Evolutionary conservation across 92 coral and sea anemone genomes (phyloP).

Genomic region (Pocillopora meandrina): DNA sequence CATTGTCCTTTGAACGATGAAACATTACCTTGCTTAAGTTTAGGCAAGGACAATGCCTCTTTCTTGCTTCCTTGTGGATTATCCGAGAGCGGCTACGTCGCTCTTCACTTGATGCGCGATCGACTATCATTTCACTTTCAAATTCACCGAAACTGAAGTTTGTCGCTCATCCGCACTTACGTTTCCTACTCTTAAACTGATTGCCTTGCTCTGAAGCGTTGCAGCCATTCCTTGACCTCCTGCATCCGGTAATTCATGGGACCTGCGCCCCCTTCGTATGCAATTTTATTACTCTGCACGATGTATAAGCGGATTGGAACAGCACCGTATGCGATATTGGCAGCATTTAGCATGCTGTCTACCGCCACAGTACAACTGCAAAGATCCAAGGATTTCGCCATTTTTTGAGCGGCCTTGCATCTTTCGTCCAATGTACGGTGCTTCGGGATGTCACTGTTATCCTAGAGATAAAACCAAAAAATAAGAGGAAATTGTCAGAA

Average conservation of each 20-base stretch:
- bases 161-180: too few species aligned
- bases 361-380: slow-evolving; percentile 67
- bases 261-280: slow-evolving; percentile 75
- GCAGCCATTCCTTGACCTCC: slow-evolving; percentile 70
- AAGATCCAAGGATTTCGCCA: slow-evolving; percentile 48
- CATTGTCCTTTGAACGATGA: neutral
- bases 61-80: neutral
- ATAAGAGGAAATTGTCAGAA: neutral
- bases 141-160: neutral
- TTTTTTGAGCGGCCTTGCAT: slow-evolving; percentile 70
- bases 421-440: slow-evolving; percentile 50
- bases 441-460: slow-evolving; percentile 24
- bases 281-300: slow-evolving; percentile 62
- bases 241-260: slow-evolving; percentile 63
- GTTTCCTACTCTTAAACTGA: neutral
- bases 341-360: slow-evolving; percentile 78
- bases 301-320: slow-evolving; percentile 81
- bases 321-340: slow-evolving; percentile 84
- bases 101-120: neutral
- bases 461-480: neutral
- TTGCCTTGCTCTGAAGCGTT: slow-evolving; percentile 25
- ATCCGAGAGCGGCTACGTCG: neutral
- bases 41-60: neutral
- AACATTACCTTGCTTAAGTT: neutral
- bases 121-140: neutral